Conservation (phyloP, 2,113 vertebrate genomes). For the Pteronura brasiliensis region DNA sequence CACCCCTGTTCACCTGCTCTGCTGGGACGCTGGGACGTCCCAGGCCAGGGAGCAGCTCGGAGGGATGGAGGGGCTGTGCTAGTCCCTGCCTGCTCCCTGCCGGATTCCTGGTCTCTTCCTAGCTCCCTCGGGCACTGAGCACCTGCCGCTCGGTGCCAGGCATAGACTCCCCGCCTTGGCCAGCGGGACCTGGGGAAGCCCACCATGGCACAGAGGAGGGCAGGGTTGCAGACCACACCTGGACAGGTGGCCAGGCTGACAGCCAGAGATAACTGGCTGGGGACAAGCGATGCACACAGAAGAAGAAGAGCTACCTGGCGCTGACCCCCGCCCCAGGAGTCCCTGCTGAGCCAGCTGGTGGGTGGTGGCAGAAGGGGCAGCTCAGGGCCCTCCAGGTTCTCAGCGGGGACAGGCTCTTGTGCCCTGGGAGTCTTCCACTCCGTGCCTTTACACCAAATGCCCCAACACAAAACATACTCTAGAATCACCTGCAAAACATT, state of each 20-base stretch:
- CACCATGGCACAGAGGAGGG: background rate
- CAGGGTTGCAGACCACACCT: background rate
- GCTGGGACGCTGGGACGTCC: no score
- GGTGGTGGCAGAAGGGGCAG: background rate
- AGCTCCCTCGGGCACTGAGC: accelerated
- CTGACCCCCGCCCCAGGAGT: background rate
- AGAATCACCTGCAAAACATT: background rate
- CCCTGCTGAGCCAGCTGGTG: accelerated
- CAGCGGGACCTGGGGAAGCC: accelerated
- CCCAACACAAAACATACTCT: background rate
- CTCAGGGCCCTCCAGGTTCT: accelerated
- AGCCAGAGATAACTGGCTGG: background rate
- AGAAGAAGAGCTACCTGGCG: background rate
- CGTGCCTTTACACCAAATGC: background rate
- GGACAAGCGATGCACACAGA: accelerated
- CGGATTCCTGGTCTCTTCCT: accelerated
- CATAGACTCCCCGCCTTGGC: no score
- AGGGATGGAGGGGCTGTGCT: accelerated
- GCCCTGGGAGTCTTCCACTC: background rate
- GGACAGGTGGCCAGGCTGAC: background rate
- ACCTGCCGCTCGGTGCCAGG: background rate
- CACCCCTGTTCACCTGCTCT: background rate
- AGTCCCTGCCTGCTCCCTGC: background rate
- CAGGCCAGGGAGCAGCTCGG: background rate
- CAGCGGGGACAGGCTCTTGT: accelerated